phyloP scores from a whole-genome alignment of 2,888 invertebrate genomes.

The Lepidochrysops patricia region DNA sequence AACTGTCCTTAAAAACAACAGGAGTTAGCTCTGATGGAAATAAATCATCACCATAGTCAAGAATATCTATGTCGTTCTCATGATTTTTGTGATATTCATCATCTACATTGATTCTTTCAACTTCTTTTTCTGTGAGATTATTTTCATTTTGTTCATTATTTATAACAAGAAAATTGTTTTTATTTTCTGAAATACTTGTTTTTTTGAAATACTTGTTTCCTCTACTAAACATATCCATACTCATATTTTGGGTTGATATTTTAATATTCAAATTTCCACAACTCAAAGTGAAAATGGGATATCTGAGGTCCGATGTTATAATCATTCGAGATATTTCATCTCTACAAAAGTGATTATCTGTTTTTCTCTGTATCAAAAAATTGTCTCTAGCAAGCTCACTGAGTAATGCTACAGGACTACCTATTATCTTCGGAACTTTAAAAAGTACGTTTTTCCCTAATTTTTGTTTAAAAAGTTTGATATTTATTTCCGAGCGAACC shows the following conservation, averaged over 20 bases:
- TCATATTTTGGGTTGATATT: background rate
- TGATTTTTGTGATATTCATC: background rate
- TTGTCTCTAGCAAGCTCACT: constrained; percentile 44
- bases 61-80: background rate
- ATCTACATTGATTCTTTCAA: background rate
- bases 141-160: constrained; percentile 9
- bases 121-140: background rate
- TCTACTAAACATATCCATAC: background rate
- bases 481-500: constrained; percentile 56
- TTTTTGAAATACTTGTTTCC: background rate
- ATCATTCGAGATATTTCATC: constrained; percentile 34
- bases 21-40: background rate
- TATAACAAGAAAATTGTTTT: background rate
- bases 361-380: constrained; percentile 47
- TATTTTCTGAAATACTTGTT: background rate
- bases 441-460: constrained; percentile 54
- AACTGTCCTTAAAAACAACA: background rate
- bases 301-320: background rate
- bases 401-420: constrained; percentile 45
- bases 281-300: background rate
- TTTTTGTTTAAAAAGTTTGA: constrained; percentile 52
- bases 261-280: background rate
- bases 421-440: constrained; percentile 52
- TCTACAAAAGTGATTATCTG: constrained; percentile 21
- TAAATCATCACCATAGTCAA: background rate